Conservation (phyloP, 2,113 vertebrate genomes). For the Cygnus buccinator region DNA sequence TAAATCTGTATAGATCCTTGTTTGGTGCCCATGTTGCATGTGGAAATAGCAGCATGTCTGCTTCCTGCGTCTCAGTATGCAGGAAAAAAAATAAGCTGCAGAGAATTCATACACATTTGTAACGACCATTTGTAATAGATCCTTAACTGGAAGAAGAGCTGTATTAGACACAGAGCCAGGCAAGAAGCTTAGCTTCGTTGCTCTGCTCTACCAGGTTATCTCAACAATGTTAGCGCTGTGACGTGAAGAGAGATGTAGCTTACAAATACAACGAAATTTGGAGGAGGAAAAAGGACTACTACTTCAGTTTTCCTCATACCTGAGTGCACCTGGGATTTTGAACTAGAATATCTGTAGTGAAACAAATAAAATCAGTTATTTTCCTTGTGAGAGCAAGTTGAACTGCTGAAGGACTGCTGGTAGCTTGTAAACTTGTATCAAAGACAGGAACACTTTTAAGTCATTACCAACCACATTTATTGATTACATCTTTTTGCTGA, state of each 20-base stretch:
- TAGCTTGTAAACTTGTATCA: not conserved
- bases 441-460: not conserved
- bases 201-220: not conserved
- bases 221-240: not conserved
- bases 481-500: not conserved
- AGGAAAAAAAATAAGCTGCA: not conserved
- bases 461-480: not conserved
- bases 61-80: not conserved
- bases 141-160: not conserved
- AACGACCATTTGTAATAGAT: not conserved
- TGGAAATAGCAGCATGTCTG: not conserved
- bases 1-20: not conserved
- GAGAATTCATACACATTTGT: not conserved
- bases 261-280: not conserved
- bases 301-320: not conserved
- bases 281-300: not conserved
- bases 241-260: not conserved
- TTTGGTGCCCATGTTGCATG: not conserved
- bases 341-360: not conserved
- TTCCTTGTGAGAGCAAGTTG: too few relatives aligned
- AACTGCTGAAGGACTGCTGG: not conserved
- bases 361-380: not conserved
- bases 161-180: not conserved
- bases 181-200: not conserved
- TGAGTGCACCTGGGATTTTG: not conserved